Base-by-base conservation (phyloP, 2,888 invertebrate species). In the Agrypnus murinus region DNA sequence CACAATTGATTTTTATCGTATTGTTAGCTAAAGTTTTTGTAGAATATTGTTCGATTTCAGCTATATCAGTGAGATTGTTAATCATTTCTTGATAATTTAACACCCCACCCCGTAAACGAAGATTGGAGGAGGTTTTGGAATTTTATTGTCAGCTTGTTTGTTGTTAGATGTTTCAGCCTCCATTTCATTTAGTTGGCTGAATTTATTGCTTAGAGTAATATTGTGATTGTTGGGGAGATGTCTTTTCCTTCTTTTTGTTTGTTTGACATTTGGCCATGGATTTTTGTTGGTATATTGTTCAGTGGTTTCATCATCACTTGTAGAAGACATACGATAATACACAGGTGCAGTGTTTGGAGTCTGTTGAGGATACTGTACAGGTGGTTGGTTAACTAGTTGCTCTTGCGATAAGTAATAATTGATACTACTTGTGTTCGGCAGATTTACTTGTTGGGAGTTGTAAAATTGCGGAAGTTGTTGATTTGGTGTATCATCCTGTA, bases 11-110 rank as follows among this genome's bases (percentile, higher is more conserved):
- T 65, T 74, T 72, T 10, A 72, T 45, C 25, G 55, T 46, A 38
- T 71, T 66, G 36, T 75, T 55, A 15, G 66, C 57, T 55, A 74
- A 10, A 10, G 48, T 43, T 72, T 72, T 67, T 31, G 64, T 69
- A 1, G 17, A 14, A 50, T 69, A 72, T 45, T 69, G 60, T 9
- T 73, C 59, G 15, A 17, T 25, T 59, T 71, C 55, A 36, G 67
- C 15, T 32, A 65, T 36, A 14, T 65, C 57, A 7, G 31, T 63
- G n/a, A 73, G 14, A 38, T 65, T 57, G 19, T 48, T 46, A 4
- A 45, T 58, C 71, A 69, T 75, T 48, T 64, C 58, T 43, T 40
- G 59, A 12, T 58, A 73, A n/a, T 74, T 66, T 43, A 55, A 46
- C 46, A 46, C 46, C 15, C 53, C 3, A 72, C 66, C 19, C 64